Percentiles rank a stretch among this genome's conserved stretches.
Evolutionary conservation across 1,140 invertebrate species (phyloP).

Genomic region (Drosophila triauraria): DNA sequence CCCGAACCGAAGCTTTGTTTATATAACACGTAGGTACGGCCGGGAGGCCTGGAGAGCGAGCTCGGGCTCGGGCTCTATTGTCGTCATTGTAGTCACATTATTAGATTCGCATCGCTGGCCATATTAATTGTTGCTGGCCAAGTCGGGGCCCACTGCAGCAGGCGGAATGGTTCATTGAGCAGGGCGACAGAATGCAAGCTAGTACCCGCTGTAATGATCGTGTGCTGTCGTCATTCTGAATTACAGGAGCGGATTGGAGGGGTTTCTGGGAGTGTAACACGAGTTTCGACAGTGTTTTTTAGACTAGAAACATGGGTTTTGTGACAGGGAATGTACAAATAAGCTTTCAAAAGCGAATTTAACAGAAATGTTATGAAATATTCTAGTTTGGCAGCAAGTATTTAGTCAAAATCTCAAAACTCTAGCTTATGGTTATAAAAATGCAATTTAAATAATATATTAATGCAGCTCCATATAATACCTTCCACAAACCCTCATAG

Average conservation of each 20-base stretch:
- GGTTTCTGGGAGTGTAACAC: background rate
- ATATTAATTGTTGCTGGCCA: slow-evolving; percentile 77
- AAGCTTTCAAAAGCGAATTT: too few species aligned
- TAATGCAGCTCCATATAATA: background rate
- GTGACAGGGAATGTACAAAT: too few species aligned
- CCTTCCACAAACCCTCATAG: background rate
- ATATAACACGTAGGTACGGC: slow-evolving; percentile 36
- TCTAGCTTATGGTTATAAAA: background rate
- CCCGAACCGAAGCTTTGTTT: slow-evolving; percentile 50
- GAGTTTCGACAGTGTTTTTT: background rate
- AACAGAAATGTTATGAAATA: background rate
- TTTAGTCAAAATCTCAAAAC: background rate
- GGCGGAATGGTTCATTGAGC: slow-evolving; percentile 69
- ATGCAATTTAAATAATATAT: background rate
- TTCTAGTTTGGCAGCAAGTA: too few species aligned
- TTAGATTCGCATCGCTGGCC: slow-evolving; percentile 77
- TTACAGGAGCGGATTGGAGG: slow-evolving; percentile 38
- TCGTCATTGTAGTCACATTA: slow-evolving; percentile 80
- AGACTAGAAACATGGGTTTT: too few species aligned
- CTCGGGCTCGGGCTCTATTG: slow-evolving; percentile 58
- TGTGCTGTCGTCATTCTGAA: slow-evolving; percentile 47
- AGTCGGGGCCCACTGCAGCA: slow-evolving; percentile 46
- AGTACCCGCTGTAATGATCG: slow-evolving; percentile 55
- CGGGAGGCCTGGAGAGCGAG: slow-evolving; percentile 20
- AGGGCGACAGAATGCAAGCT: slow-evolving; percentile 53